These are phyloP conservation scores for Nesogale talazaci DNA, from an alignment of 2,113 vertebrate species.

Conservation along the genomic window DNA sequence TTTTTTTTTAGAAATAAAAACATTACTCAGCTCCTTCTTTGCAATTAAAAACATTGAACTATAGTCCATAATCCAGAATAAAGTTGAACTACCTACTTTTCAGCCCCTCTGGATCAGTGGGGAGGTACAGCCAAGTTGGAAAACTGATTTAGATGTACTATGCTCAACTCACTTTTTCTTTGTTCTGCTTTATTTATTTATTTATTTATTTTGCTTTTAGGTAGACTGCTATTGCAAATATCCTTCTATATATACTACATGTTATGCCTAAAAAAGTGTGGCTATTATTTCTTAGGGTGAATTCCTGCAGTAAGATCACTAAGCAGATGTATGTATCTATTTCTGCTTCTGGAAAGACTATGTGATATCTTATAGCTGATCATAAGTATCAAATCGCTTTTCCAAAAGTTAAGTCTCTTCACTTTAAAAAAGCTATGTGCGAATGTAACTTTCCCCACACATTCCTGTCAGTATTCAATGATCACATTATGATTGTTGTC, in stretches of 20 bases:
- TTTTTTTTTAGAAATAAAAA: no score
- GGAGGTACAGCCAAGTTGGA: no score
- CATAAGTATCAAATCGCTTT: not conserved
- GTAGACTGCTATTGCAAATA: not conserved
- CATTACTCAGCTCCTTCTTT: no score
- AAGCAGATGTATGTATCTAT: not conserved
- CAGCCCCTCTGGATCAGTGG: no score
- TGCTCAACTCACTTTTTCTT: not conserved
- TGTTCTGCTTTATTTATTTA: not conserved
- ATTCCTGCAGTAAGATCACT: not conserved
- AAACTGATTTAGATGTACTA: not conserved
- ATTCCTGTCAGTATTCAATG: accelerated
- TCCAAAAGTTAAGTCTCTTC: not conserved
- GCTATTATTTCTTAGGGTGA: not conserved
- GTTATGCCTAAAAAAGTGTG: not conserved
- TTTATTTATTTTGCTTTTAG: not conserved
- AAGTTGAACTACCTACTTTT: no score
- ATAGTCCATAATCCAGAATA: no score
- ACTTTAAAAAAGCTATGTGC: not conserved
- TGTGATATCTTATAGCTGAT: no score
- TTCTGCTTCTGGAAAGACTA: not conserved
- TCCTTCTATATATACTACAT: accelerated
- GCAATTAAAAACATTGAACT: no score
- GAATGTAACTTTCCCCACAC: not conserved
- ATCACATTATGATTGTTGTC: not conserved